Base-by-base conservation (phyloP, 2,113 vertebrate genomes). In the Gobio gobio region DNA sequence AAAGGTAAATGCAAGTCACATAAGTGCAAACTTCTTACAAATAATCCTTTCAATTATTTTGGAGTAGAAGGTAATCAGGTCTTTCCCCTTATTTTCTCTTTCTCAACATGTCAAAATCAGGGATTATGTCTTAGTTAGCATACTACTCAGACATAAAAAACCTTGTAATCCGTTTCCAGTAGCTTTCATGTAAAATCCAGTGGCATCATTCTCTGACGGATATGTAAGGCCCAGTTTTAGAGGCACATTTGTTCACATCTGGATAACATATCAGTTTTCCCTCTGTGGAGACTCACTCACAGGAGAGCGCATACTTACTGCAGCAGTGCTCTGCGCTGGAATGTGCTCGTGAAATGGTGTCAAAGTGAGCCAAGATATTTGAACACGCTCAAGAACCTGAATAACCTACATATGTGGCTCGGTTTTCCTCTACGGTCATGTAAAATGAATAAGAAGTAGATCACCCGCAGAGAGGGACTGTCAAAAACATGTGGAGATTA, bases 191-290 rank as follows among this genome's bases (percentile, higher is more conserved):
- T 75, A 56, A 86, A 75, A 78, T 84, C 78, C 83, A 80, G 81
- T 86, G 64, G 74, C 49, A 68, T 79, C 56, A 64, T 29, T 68
- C 49, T 61, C 51, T 58, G 51, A 72, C 56, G 12, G 51, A 75
- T 54, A 47, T 33, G 51, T 73, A 73, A 66, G 66, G n/a, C 22
- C 51, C 26, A 49, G 54, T 81, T 87, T 26, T 77, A 49, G 43
- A 75, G 33, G 54, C 33, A 51, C 51, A 47, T 88, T 84, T 75
- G 47, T 72, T 78, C 68, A 86, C 88, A 89, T 89, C 88, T 89
- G 86, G 84, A 87, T 64, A 82, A 66, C 16, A 86, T 84, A 89
- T 87, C 73, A 54, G 56, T 36, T 29, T 79, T 49, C 56, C 76
- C 73, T 84, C 82, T 3, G 51, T 24, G 47, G 79, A 66, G 51